Evolutionary conservation across 1,140 invertebrate genomes (phyloP).

Genomic region (Drosophila athabasca): DNA sequence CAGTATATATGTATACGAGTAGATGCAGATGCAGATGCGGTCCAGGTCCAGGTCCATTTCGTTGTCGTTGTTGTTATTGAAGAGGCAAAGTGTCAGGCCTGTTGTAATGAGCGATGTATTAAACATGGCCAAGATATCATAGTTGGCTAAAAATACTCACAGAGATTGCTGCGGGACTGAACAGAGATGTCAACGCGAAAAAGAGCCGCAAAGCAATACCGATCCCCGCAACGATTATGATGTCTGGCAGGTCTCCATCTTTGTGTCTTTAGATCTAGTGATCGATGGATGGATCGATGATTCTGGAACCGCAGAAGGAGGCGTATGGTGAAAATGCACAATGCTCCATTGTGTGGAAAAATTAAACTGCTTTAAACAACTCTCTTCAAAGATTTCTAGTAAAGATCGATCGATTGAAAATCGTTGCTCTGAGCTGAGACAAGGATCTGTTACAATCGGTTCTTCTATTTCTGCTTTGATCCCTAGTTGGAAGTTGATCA

Average conservation of each 20-base stretch:
- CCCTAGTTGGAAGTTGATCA: too few relatives aligned
- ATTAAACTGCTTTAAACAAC: too few relatives aligned
- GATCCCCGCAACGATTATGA: conserved; percentile 30
- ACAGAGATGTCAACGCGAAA: conserved; percentile 40
- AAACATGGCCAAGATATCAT: conserved; percentile 25
- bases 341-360: too few relatives aligned
- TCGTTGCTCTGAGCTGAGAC: too few relatives aligned
- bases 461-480: too few relatives aligned
- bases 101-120: conserved; percentile 70
- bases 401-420: too few relatives aligned
- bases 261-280: background rate
- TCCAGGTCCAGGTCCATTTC: conserved; percentile 5
- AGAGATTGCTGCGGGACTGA: conserved; percentile 29
- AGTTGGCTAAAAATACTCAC: conserved; percentile 61
- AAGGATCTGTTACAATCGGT: too few relatives aligned
- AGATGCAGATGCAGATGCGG: conserved; percentile 18
- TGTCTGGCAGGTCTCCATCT: conserved; percentile 35
- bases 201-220: conserved; percentile 26
- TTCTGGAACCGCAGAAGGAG: too few relatives aligned
- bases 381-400: too few relatives aligned
- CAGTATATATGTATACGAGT: conserved; percentile 9
- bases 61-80: background rate
- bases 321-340: too few relatives aligned
- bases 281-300: background rate
- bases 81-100: conserved; percentile 61